These are phyloP conservation scores for Pogonomyrmex barbatus DNA, from an alignment of 1,140 invertebrate species.

Conservation along the genomic window DNA sequence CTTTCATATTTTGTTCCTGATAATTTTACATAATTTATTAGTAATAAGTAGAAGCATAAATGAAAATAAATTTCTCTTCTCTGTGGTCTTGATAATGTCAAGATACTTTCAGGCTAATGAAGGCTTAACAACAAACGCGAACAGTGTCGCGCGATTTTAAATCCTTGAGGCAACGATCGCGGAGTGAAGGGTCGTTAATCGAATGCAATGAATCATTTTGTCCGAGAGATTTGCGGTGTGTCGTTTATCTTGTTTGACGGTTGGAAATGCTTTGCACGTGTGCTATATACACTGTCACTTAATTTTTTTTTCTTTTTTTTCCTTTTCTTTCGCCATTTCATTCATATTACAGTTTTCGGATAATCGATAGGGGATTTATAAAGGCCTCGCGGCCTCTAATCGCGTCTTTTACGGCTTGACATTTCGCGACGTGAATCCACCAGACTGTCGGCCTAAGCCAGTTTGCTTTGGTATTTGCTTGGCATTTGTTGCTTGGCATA, in stretches of 20 bases:
- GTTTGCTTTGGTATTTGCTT: conserved; percentile 75
- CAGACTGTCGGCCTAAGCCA: conserved; percentile 56
- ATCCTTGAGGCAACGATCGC: neutral
- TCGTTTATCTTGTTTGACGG: neutral
- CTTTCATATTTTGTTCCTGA: neutral
- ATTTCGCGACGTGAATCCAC: conserved; percentile 64
- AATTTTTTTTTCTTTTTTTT: neutral
- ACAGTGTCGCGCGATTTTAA: neutral
- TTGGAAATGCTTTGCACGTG: neutral
- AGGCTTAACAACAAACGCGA: neutral
- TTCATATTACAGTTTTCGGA: conserved; percentile 30
- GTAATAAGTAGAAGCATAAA: neutral
- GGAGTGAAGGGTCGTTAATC: neutral
- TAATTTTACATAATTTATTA: neutral
- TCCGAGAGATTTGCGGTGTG: conserved; percentile 18
- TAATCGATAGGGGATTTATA: conserved; percentile 35
- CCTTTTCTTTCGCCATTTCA: neutral
- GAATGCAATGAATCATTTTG: conserved; percentile 40
- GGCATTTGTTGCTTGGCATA: conserved; percentile 72
- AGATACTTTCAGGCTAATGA: neutral
- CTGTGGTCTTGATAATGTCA: neutral
- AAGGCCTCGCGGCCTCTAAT: conserved; percentile 15
- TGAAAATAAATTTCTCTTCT: neutral
- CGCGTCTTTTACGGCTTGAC: conserved; percentile 55
- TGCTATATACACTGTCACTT: neutral